Evolutionary conservation across 2,888 invertebrate species (phyloP).

Genomic region (Ommatoiulus sabulosus): DNA sequence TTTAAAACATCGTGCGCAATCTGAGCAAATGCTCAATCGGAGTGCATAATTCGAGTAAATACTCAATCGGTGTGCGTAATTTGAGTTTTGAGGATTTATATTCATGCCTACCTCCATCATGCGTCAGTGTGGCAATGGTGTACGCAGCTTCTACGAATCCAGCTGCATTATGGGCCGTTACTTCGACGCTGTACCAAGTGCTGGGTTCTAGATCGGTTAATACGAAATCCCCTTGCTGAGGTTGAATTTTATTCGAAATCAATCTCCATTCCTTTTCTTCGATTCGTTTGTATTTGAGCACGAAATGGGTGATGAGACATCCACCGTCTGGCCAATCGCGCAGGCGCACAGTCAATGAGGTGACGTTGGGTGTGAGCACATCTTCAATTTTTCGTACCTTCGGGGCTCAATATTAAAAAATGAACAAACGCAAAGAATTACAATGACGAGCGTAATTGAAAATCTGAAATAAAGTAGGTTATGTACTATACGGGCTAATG

Average conservation of each 20-base stretch:
- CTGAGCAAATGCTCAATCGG: too few species aligned
- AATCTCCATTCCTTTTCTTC: slow-evolving; percentile 58
- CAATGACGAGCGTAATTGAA: slow-evolving; percentile 35
- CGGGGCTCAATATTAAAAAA: slow-evolving; percentile 60
- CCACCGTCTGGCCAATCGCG: slow-evolving; percentile 66
- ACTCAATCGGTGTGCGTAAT: too few species aligned
- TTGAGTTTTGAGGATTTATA: too few species aligned
- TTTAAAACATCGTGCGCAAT: too few species aligned
- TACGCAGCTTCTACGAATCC: slow-evolving; percentile 66
- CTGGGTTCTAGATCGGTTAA: slow-evolving; percentile 57
- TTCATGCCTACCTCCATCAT: slow-evolving; percentile 64
- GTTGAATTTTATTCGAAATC: slow-evolving; percentile 60
- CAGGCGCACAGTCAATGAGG: slow-evolving; percentile 66
- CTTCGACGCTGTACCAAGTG: slow-evolving; percentile 65
- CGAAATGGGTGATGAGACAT: slow-evolving; percentile 66
- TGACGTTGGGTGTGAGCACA: slow-evolving; percentile 64
- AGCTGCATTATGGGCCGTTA: slow-evolving; percentile 67
- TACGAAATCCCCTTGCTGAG: slow-evolving; percentile 56
- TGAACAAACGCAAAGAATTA: slow-evolving; percentile 50
- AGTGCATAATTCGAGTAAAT: too few species aligned
- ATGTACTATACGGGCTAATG: background rate
- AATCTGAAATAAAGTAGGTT: background rate
- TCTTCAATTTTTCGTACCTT: slow-evolving; percentile 65
- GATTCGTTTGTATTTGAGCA: slow-evolving; percentile 63
- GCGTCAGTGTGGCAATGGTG: slow-evolving; percentile 65